Percentiles rank a stretch among this genome's conserved stretches.
phyloP scores from a whole-genome alignment of 1,140 invertebrate species.

The Drosophila varians region DNA sequence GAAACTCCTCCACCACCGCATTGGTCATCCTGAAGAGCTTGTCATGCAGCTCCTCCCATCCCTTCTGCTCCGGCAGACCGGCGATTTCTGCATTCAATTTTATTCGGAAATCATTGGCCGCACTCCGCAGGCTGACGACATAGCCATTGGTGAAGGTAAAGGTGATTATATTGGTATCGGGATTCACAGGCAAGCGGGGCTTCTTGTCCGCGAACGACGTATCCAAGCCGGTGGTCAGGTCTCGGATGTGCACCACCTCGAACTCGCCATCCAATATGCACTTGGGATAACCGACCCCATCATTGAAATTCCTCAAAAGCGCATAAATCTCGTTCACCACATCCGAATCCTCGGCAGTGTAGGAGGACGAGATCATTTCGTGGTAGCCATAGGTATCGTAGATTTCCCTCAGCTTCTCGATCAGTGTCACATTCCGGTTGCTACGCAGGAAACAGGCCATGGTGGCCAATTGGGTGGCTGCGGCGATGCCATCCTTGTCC shows the following conservation, averaged over 20 bases:
- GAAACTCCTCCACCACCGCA: conserved; percentile 90
- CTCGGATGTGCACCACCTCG: conserved; percentile 90
- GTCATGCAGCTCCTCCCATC: conserved; percentile 87
- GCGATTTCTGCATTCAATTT: conserved; percentile 98
- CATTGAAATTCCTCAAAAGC: conserved; percentile 89
- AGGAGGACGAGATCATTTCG: conserved; percentile 92
- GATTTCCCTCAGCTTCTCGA: conserved; percentile 91
- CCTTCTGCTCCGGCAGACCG: conserved; percentile 88
- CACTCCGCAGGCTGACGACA: conserved; percentile 94
- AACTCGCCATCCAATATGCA: conserved; percentile 89
- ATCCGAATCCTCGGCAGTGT: conserved; percentile 90
- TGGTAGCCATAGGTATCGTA: conserved; percentile 95
- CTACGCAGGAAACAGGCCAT: conserved; percentile 90
- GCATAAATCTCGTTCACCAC: conserved; percentile 92
- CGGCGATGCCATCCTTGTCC: conserved; percentile 98
- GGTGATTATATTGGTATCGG: conserved; percentile 94
- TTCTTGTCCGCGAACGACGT: conserved; percentile 88
- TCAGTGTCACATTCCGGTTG: conserved; percentile 87
- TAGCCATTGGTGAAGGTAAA: conserved; percentile 95
- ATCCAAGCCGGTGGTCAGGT: conserved; percentile 95
- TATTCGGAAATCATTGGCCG: conserved; percentile 98
- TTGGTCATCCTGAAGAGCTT: conserved; percentile 90
- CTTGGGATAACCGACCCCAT: conserved; percentile 87
- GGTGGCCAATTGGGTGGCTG: conserved; percentile 91
- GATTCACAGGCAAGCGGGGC: conserved; percentile 90